Evolutionary conservation across 2,888 invertebrate species (phyloP).

Genomic region (Nemapogon koenigi): DNA sequence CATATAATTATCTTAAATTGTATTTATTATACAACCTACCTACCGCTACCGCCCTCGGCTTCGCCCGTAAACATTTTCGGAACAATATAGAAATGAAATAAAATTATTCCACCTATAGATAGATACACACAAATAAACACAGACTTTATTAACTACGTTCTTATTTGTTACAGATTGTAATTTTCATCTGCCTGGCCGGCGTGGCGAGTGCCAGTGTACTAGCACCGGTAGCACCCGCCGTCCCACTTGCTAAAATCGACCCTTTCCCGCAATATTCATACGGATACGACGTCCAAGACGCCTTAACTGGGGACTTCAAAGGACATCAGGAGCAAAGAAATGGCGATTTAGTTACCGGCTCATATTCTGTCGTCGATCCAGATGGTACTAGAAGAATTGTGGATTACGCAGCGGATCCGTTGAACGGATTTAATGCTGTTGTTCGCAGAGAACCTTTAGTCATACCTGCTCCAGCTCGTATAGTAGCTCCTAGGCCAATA

Average conservation of each 20-base stretch:
- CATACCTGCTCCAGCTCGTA: slow-evolving; percentile 26
- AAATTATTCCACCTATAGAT: too few relatives aligned
- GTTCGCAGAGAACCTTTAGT: slow-evolving; percentile 59
- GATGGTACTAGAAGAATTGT: slow-evolving; percentile 64
- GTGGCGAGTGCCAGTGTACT: slow-evolving; percentile 40
- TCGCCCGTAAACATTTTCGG: too few relatives aligned
- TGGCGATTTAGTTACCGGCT: slow-evolving; percentile 64
- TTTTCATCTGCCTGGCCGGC: slow-evolving; percentile 49
- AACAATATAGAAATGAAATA: too few relatives aligned
- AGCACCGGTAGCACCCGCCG: slow-evolving; percentile 32
- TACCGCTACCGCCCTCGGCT: too few relatives aligned
- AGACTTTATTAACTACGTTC: neutral
- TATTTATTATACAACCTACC: too few relatives aligned
- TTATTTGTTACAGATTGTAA: slow-evolving; percentile 46
- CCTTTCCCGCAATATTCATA: slow-evolving; percentile 62
- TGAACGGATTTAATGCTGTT: slow-evolving; percentile 65
- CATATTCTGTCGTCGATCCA: slow-evolving; percentile 60
- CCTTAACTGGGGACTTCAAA: slow-evolving; percentile 65
- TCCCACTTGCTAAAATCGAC: slow-evolving; percentile 31
- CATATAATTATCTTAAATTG: too few relatives aligned
- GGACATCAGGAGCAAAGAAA: slow-evolving; percentile 62
- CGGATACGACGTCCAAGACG: slow-evolving; percentile 65
- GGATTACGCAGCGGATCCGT: slow-evolving; percentile 60
- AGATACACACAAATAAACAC: too few relatives aligned
- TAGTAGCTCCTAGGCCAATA: slow-evolving; percentile 25